Evolutionary conservation across 2,888 invertebrate species (phyloP), one percentile per base, ranked within the genome.

Genomic region (Asteroscopus sphinx): DNA sequence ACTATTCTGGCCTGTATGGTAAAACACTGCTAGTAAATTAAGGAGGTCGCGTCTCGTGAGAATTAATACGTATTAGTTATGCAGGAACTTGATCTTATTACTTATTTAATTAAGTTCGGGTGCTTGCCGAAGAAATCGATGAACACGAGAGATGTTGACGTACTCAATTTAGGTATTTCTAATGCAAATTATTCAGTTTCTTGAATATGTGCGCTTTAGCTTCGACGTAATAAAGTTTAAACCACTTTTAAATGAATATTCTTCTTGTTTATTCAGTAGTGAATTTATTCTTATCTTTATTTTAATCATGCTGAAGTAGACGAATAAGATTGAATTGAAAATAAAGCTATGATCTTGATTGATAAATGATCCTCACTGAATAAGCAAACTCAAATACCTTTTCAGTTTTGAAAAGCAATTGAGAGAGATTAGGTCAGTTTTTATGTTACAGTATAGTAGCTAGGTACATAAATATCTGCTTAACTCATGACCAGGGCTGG

Each of bases 41-140:
- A 61, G 53, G 49, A 67, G 79, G 80, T 74, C 72, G 66, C 45
- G 70, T 71, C 75, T 75, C 76, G 45, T 32, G 76, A 67, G 76
- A 66, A 73, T 71, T 68, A 73, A 76, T 66, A 62, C 59, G 76
- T 79, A 82, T 81, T 77, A 66, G 73, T 76, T 72, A 71, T 77
- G 73, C 75, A 79, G 75, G 70, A 76, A 83, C 76, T 76, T 86
- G 83, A 87, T 86, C 82, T 80, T 74, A 80, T 80, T 76, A 79
- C 73, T 79, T 82, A 85, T 85, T 85, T 77, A 84, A 86, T 86
- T 83, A 84, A 77, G 73, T 66, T 66, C 46, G 63, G 60, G 40
- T 52, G 41, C 55, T 61, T 61, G 68, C 60, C 57, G 71, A 64
- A 71, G 54, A 57, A 71, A 73, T 73, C 64, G 51, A 70, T 47